Conservation (phyloP, 2,113 vertebrate genomes). For the Pan paniscus region DNA sequence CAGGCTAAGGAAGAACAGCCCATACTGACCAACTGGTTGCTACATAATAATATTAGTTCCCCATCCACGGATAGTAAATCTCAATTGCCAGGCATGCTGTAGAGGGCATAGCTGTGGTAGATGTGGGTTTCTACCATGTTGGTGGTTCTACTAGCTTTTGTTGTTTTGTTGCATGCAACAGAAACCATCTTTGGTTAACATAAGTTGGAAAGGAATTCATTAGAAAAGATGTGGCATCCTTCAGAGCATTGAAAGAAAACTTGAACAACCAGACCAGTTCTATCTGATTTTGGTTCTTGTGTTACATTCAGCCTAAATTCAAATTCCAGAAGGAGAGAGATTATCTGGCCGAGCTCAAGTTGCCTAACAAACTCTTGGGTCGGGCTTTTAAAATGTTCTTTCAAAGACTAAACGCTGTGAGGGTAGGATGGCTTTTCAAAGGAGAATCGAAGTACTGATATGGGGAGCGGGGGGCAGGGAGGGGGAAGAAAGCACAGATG, state of each 20-base stretch:
- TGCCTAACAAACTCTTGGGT: not conserved
- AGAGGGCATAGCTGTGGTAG: not conserved
- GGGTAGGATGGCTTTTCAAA: not conserved
- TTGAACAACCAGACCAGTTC: not conserved
- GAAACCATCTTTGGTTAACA: not conserved
- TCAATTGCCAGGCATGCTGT: not conserved
- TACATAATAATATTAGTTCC: no score
- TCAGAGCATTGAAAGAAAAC: not conserved
- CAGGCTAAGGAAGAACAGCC: not conserved
- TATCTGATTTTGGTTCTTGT: not conserved
- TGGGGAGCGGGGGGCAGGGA: no score
- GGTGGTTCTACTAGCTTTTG: not conserved
- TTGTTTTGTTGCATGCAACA: not conserved
- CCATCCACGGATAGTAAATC: not conserved
- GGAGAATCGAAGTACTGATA: not conserved
- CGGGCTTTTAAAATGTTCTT: not conserved
- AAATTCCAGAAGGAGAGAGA: not conserved
- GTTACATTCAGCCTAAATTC: not conserved
- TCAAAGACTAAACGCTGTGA: not conserved
- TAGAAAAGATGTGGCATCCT: not conserved
- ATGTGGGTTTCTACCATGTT: not conserved
- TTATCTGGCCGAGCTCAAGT: not conserved
- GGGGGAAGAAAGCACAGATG: not conserved
- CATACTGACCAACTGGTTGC: not conserved
- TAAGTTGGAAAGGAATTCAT: not conserved